These are phyloP conservation scores for Ramphastos sulfuratus DNA, from an alignment of 2,113 vertebrate genomes.

Conservation along the genomic window DNA sequence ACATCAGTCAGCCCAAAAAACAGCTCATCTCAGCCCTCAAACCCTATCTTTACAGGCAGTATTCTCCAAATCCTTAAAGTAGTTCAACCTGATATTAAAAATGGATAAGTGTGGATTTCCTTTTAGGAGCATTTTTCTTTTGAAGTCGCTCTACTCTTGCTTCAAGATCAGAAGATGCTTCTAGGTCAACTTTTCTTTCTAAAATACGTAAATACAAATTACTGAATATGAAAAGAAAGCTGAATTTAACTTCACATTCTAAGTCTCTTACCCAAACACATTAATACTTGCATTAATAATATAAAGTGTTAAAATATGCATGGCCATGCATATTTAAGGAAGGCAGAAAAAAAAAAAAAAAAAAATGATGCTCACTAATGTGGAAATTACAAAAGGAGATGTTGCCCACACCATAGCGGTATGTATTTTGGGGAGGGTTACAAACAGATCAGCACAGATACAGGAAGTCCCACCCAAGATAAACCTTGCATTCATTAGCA, in stretches of 20 bases:
- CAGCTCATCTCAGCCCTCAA: not conserved
- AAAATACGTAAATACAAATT: slow-evolving; percentile 55
- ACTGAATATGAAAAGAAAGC: slow-evolving; percentile 44
- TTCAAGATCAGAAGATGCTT: slow-evolving; percentile 50
- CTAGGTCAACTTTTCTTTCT: slow-evolving; percentile 41
- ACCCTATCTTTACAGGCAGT: not conserved
- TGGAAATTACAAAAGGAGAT: not conserved
- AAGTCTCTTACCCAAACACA: slow-evolving; percentile 37
- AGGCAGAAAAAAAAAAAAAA: not conserved
- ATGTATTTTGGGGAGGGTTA: not conserved
- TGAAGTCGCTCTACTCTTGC: slow-evolving; percentile 14
- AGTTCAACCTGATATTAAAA: slow-evolving; percentile 64
- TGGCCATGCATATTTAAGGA: slow-evolving; percentile 4
- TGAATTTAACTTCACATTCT: not conserved
- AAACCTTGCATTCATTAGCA: not conserved
- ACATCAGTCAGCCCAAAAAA: not conserved
- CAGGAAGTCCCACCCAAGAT: not conserved
- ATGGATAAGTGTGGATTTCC: slow-evolving; percentile 35
- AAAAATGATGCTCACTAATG: not conserved
- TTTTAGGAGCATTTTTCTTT: slow-evolving; percentile 47
- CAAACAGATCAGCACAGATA: not conserved
- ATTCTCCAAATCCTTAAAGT: slow-evolving; percentile 23
- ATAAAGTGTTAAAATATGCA: slow-evolving; percentile 48
- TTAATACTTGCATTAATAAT: slow-evolving; percentile 49
- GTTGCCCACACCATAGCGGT: not conserved